Evolutionary conservation across 2,888 invertebrate species (phyloP).

Genomic region (Alcis repandata): DNA sequence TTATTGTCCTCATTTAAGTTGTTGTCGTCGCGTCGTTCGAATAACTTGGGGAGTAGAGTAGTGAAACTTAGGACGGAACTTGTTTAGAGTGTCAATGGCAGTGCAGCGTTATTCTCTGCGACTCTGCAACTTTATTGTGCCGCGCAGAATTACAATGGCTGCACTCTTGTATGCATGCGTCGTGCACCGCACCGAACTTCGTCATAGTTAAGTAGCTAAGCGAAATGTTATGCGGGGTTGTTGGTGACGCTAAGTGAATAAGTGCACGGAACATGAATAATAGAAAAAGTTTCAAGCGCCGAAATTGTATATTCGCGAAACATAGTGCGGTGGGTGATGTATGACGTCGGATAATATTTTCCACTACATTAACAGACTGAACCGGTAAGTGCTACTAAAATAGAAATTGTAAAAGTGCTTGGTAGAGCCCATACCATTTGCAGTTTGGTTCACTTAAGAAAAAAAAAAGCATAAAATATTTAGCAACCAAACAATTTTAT

Average conservation of each 20-base stretch:
- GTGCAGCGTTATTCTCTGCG: constrained; percentile 59
- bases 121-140: constrained; percentile 60
- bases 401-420: neutral
- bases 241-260: constrained; percentile 49
- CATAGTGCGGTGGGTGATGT: constrained; percentile 20
- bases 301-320: constrained; percentile 25
- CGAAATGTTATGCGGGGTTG: constrained; percentile 45
- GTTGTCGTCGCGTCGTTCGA: constrained; percentile 53
- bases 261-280: constrained; percentile 46
- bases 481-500: neutral
- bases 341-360: constrained; percentile 15
- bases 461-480: neutral
- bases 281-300: constrained; percentile 44
- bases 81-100: constrained; percentile 70
- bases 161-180: constrained; percentile 55
- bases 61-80: constrained; percentile 64
- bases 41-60: constrained; percentile 56
- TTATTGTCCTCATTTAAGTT: constrained; percentile 65
- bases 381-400: constrained; percentile 20
- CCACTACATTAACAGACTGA: constrained; percentile 12
- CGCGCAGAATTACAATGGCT: constrained; percentile 59
- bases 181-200: constrained; percentile 43
- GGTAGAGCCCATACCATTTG: neutral
- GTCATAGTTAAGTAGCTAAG: constrained; percentile 46
- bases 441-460: neutral